Base-by-base conservation (phyloP, 2,113 vertebrate genomes). In the Haemorhous mexicanus region DNA sequence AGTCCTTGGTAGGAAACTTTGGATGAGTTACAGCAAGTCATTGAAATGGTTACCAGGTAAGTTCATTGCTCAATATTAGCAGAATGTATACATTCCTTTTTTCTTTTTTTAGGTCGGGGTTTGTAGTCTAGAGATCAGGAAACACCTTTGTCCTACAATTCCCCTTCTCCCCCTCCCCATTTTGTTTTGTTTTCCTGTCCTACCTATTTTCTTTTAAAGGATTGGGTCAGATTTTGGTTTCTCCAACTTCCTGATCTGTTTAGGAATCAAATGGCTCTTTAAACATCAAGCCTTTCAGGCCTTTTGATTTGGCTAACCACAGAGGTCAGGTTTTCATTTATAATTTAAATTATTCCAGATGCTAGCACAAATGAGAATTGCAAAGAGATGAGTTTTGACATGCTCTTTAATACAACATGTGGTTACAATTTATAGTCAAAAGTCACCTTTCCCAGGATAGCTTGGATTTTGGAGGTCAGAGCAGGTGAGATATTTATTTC, bases 321-420 rank as follows among this genome's bases (percentile, higher is more conserved):
- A 90, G 41, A 87, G 84, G 63, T 89, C 89, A 85, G 70, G 28
- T 94, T 94, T 95, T 94, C 23, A 92, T 91, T 93, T 91, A 66
- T 91, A 82, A 82, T 91, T 91, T 96, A 96, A 93, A 92, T 87
- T 95, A 69, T 93, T 94, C 89, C 84, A 94, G 87, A 95, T 87
- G 83, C 62, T 77, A 73, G 35, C 63, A 70, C 52, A 94, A 91
- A 95, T 47, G n/a, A 84, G 55, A 94, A 91, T 76, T 91, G 53
- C 58, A 73, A 89, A 73, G 69, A 82, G 8, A 92, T 59, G 43
- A 12, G 61, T 77, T 94, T 90, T 89, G 66, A 94, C 62, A 72
- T 83, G 26, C 14, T 89, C 32, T 87, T 89, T 91, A 93, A 87
- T 85, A 77, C 67, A 82, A 73, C 53, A 77, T 74, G 50, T 91